phyloP scores from a whole-genome alignment of 2,113 vertebrate genomes.

The Lanius ludovicianus region DNA sequence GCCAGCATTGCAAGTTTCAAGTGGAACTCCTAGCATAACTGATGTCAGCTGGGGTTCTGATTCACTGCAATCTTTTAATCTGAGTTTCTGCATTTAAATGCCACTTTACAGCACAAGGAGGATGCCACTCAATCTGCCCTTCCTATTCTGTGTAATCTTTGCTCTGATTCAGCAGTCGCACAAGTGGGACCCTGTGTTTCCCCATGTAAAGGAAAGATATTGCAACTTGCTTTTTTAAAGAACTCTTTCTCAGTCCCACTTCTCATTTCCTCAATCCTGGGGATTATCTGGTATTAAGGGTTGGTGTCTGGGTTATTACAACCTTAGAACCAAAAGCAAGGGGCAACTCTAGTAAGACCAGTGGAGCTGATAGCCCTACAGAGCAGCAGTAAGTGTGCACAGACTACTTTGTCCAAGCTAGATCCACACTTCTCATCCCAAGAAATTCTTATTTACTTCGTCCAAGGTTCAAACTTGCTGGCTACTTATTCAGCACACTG shows the following conservation, averaged over 20 bases:
- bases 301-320: not conserved
- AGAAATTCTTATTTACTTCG: not conserved
- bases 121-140: not conserved
- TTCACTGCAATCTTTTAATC: not conserved
- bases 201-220: not conserved
- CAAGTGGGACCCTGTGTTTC: not conserved
- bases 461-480: not conserved
- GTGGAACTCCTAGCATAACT: not conserved
- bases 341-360: not conserved
- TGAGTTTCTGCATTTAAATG: not conserved
- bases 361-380: not conserved
- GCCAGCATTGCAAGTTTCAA: not conserved
- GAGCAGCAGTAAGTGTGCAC: not conserved
- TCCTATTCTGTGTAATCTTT: not conserved
- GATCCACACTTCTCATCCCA: not conserved
- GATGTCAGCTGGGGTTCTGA: not conserved
- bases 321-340: not conserved
- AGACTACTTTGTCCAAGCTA: not conserved
- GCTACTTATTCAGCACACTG: not conserved
- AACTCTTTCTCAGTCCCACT: not conserved
- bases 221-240: not conserved
- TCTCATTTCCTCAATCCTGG: not conserved
- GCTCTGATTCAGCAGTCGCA: not conserved
- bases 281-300: not conserved
- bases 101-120: not conserved